Base-by-base conservation (phyloP, 2,797 vertebrate genomes). In the Poeciliopsis infans region DNA sequence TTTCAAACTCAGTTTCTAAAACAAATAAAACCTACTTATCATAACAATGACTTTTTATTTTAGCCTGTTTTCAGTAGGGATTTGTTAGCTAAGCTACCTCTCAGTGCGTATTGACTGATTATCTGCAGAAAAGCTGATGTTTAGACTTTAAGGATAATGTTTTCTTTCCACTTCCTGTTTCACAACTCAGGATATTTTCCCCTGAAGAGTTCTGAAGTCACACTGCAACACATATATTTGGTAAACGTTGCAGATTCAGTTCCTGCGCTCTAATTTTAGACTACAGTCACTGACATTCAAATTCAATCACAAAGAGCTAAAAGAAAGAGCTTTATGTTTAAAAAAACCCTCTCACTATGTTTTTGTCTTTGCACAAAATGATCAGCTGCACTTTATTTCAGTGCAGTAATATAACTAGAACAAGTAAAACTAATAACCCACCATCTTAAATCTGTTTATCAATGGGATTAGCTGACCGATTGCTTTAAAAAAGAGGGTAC, bases 51-150 rank as follows among this genome's bases (percentile, higher is more conserved):
- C 1, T 59, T 28, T 59, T 28, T 59, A 31, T 59, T 15, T 28
- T 28, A 31, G 55, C n/a, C n/a, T 18, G 15, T 59, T 64, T 33
- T 20, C 31, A 15, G 28, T 36, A 16, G 28, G 59, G 59, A 16
- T 64, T 33, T 36, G 8, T 43, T 28, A 23, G 70, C 28, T 47
- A 16, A n/a, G 64, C 28, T 43, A 5, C 47, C 71, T 66, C 33
- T 20, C 55, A 36, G 47, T 43, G 66, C 77, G 49, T 41, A 74
- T 31, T 59, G 33, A 51, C n/a, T 68, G 51, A 12, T 36, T 43
- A 70, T 77, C 49, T 28, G 46, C 5, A 46, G 12, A 57, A 53
- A 33, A 49, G 80, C 76, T 71, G 47, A 78, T 31, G n/a, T 64
- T 78, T 45, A 80, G 68, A 61, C 31, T 47, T 3, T 7, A 45